A percentile compares a stretch with the other conserved stretches of the same genome.
phyloP scores from a whole-genome alignment of 2,113 vertebrate species.

The Bettongia penicillata region DNA sequence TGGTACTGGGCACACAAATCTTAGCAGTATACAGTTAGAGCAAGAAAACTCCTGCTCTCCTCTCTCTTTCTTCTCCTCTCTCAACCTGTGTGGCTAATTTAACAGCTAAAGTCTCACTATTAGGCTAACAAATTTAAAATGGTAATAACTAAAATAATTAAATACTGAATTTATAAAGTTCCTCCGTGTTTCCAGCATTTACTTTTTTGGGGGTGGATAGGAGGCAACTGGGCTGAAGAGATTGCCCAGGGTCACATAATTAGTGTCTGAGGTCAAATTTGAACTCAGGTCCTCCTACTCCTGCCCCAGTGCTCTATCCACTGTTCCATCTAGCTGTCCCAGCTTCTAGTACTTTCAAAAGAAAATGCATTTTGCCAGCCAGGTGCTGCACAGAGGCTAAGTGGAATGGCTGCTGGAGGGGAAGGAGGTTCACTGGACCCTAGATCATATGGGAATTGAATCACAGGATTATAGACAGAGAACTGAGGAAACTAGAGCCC shows the following conservation, averaged over 20 bases:
- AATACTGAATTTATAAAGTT: slow-evolving; percentile 6
- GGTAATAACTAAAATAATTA: slow-evolving; percentile 36
- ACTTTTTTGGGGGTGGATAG: too few species aligned
- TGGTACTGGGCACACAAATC: background rate
- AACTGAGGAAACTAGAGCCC: background rate
- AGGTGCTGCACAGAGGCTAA: background rate
- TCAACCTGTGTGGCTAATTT: background rate
- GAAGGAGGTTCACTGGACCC: background rate
- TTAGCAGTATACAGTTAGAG: slow-evolving; percentile 5
- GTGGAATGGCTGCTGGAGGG: background rate
- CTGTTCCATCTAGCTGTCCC: too few species aligned
- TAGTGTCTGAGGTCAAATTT: too few species aligned
- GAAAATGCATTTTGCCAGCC: background rate
- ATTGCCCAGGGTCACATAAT: too few species aligned
- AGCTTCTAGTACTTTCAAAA: background rate
- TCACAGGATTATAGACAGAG: background rate
- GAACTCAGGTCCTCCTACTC: too few species aligned
- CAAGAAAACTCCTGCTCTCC: slow-evolving; percentile 41
- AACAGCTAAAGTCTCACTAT: slow-evolving; percentile 37
- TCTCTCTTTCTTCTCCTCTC: background rate
- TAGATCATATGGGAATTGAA: background rate
- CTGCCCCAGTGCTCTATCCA: too few species aligned
- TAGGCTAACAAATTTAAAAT: slow-evolving; percentile 44
- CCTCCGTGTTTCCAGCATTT: background rate
- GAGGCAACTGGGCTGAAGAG: too few species aligned